Evolutionary conservation across 1,140 invertebrate species (phyloP).

Genomic region (Glossosoma conforme): DNA sequence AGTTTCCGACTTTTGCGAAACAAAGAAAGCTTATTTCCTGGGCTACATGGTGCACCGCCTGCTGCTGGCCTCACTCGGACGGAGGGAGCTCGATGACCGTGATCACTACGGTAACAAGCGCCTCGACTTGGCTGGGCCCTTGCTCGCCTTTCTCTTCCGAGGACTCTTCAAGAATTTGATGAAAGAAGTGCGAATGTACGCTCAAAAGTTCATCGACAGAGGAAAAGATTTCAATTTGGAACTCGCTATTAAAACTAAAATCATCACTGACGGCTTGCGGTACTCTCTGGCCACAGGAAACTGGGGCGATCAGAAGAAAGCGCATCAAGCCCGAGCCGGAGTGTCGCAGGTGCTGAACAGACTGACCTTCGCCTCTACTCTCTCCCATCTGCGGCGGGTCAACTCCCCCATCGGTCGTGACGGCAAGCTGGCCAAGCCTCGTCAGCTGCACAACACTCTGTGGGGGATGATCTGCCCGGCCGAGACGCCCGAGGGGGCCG

Average conservation of each 20-base stretch:
- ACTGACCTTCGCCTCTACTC: constrained; percentile 94
- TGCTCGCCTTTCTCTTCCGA: constrained; percentile 93
- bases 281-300: constrained; percentile 98
- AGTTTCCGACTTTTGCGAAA: constrained; percentile 98
- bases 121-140: constrained; percentile 92
- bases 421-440: constrained; percentile 95
- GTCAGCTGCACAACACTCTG: constrained; percentile 96
- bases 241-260: constrained; percentile 94
- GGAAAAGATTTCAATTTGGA: constrained; percentile 98
- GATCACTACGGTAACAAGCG: constrained; percentile 99
- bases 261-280: constrained; percentile 96
- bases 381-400: constrained; percentile 94
- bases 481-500: constrained; percentile 95
- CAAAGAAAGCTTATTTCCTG: constrained; percentile 97
- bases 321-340: constrained; percentile 90
- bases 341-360: constrained; percentile 92
- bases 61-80: constrained; percentile 87
- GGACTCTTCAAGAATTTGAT: constrained; percentile 90
- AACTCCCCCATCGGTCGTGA: constrained; percentile 98
- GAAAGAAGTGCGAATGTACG: constrained; percentile 96
- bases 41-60: constrained; percentile 98
- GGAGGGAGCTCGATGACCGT: constrained; percentile 94
- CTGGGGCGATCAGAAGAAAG: constrained; percentile 99
- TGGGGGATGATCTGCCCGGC: constrained; percentile 99
- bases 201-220: constrained; percentile 97